Conservation (phyloP, 1,140 invertebrate species). For the Apis dorsata region DNA sequence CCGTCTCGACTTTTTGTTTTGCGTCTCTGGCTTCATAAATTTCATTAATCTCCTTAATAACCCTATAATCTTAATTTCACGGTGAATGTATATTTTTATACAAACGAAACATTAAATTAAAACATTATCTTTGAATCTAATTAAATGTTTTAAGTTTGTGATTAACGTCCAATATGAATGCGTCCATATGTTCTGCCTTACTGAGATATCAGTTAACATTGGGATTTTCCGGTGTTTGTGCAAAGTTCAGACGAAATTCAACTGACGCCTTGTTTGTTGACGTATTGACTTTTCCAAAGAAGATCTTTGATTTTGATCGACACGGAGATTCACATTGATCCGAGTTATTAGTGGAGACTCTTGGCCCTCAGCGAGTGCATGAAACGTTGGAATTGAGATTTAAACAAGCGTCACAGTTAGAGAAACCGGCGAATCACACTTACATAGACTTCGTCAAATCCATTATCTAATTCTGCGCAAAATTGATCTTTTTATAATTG, state of each 20-base stretch:
- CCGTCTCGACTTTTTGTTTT: conserved; percentile 41
- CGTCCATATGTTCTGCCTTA: too few relatives aligned
- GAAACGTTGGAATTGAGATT: conserved; percentile 4
- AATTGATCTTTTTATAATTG: conserved; percentile 53
- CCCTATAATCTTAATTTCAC: conserved; percentile 38
- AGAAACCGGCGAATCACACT: neutral
- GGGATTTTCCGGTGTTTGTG: neutral
- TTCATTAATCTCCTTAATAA: conserved; percentile 23
- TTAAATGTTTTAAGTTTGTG: neutral
- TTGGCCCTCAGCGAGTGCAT: neutral
- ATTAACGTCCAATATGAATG: neutral
- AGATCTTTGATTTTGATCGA: conserved; percentile 58
- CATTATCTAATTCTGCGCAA: neutral
- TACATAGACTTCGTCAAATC: too few relatives aligned
- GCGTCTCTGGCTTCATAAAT: conserved; percentile 3
- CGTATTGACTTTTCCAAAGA: conserved; percentile 53
- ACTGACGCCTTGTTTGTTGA: conserved; percentile 62
- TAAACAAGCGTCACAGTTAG: conserved; percentile 1
- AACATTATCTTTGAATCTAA: neutral
- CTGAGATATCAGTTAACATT: neutral
- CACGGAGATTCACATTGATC: conserved; percentile 14
- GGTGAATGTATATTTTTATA: too few relatives aligned
- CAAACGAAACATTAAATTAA: neutral
- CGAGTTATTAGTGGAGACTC: conserved; percentile 35
- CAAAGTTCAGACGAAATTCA: conserved; percentile 4